Base-by-base conservation (phyloP, 23 tunicate genomes). In the Styela plicata region DNA sequence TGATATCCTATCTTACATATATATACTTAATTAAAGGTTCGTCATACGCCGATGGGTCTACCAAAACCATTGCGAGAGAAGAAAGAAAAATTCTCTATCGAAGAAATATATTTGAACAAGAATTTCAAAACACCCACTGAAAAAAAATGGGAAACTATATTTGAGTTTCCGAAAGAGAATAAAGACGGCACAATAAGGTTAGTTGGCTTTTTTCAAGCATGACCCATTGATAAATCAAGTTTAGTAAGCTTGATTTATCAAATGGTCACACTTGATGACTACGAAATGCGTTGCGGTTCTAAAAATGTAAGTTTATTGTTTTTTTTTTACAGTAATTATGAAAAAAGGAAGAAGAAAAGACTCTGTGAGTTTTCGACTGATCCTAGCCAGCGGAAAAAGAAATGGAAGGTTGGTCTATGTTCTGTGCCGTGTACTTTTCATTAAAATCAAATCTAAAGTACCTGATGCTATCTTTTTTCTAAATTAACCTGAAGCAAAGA, bases 11-110 rank as follows among this genome's bases (percentile, higher is more conserved):
- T n/a, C n/a, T n/a, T n/a, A n/a, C n/a, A n/a, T n/a, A n/a, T n/a
- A n/a, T n/a, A n/a, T n/a, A n/a, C n/a, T n/a, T n/a, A n/a, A n/a
- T n/a, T 44, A 44, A 44, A 92, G 92, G 76, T 81, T 1, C 64
- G 97, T 23, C 97, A 92, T 34, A 92, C 97, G 16, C 97, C 97
- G 0, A 67, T 92, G 86, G 97, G 97, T 23, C 53, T 92, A 63
- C 97, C 97, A 2, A 92, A 92, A 53, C 88, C 89, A 31, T 36
- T 76, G 20, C 82, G 97, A 17, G 7, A 87, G 24, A 83, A 80
- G 74, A 92, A 92, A 69, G 85, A 84, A 31, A 80, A 84, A 24
- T 92, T 92, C 63, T 69, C 89, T 3, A 13, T 92, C 10, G 97
- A 92, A 76, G 97, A 92, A 69, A 92, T 92, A 35, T 92, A 92